Percentiles rank a stretch among this genome's conserved stretches.
These are phyloP conservation scores for Poliocrania exsul DNA, from an alignment of 2,797 vertebrate genomes.

Conservation along the genomic window DNA sequence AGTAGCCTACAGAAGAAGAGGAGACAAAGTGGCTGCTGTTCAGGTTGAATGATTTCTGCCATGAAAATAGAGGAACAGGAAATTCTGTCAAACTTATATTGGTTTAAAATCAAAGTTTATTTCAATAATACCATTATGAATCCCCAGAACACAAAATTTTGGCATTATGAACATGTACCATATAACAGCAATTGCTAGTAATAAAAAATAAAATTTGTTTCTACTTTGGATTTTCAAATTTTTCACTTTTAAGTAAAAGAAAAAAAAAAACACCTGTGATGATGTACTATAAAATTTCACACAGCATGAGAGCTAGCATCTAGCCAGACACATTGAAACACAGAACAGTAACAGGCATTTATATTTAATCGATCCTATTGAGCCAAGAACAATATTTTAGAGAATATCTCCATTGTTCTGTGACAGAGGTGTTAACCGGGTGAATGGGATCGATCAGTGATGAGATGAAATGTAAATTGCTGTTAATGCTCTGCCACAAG, in stretches of 20 bases:
- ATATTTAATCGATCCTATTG: conserved; percentile 31
- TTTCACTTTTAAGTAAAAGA: neutral
- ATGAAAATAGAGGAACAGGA: neutral
- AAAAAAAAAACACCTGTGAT: neutral
- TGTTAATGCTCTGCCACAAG: conserved; percentile 26
- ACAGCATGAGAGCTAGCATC: neutral
- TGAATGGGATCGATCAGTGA: conserved; percentile 37
- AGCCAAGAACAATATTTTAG: conserved; percentile 56
- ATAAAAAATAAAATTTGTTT: neutral
- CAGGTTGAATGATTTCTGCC: neutral
- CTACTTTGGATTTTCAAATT: neutral
- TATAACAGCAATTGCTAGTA: neutral
- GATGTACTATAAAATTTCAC: neutral
- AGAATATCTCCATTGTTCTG: conserved; percentile 28
- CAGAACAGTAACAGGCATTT: conserved; percentile 15
- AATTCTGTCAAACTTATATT: neutral
- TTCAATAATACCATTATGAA: neutral
- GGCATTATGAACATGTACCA: neutral
- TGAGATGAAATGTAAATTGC: conserved; percentile 57
- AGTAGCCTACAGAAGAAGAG: neutral
- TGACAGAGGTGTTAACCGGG: conserved; percentile 42
- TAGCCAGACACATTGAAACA: neutral
- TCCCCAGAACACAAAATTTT: neutral
- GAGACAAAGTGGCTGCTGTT: neutral
- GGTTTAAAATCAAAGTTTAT: neutral